These are phyloP conservation scores for Manis javanica DNA, from an alignment of 2,797 vertebrate genomes.

Conservation along the genomic window DNA sequence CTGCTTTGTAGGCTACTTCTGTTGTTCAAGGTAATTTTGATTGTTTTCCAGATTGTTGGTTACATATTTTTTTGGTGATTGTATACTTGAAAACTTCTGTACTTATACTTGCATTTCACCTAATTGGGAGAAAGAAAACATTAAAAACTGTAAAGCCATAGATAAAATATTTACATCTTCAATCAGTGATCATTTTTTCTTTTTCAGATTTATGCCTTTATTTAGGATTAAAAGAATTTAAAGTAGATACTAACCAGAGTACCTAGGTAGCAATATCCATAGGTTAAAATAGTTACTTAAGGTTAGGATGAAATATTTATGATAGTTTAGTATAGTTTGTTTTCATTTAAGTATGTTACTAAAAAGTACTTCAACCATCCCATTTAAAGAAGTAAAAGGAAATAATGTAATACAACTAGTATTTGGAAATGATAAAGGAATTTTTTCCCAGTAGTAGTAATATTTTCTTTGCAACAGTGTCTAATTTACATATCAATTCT, in stretches of 20 bases:
- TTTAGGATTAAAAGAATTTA: neutral
- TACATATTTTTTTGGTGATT: neutral
- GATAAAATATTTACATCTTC: neutral
- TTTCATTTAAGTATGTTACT: neutral
- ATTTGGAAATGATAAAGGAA: slow-evolving; percentile 33
- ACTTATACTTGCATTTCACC: slow-evolving; percentile 4
- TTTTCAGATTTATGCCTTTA: neutral
- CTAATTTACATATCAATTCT: neutral
- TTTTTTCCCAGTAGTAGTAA: neutral
- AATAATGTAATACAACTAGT: slow-evolving; percentile 37
- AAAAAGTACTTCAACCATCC: neutral
- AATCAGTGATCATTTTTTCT: slow-evolving; percentile 26
- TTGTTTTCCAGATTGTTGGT: neutral
- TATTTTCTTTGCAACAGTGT: slow-evolving; percentile 30
- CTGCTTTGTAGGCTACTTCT: neutral
- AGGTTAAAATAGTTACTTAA: slow-evolving; percentile 19
- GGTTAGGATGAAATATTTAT: slow-evolving; percentile 17
- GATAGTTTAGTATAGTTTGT: neutral
- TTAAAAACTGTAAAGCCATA: neutral
- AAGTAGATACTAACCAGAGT: slow-evolving; percentile 25
- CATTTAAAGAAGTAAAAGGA: slow-evolving; percentile 55
- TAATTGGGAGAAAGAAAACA: neutral
- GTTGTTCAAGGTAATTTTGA: neutral
- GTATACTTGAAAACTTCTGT: neutral
- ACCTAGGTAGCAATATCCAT: neutral